A percentile compares a stretch with the other conserved stretches of the same genome.
Evolutionary conservation across 2,113 vertebrate genomes (phyloP).

Genomic region (Lepisosteus osseus): DNA sequence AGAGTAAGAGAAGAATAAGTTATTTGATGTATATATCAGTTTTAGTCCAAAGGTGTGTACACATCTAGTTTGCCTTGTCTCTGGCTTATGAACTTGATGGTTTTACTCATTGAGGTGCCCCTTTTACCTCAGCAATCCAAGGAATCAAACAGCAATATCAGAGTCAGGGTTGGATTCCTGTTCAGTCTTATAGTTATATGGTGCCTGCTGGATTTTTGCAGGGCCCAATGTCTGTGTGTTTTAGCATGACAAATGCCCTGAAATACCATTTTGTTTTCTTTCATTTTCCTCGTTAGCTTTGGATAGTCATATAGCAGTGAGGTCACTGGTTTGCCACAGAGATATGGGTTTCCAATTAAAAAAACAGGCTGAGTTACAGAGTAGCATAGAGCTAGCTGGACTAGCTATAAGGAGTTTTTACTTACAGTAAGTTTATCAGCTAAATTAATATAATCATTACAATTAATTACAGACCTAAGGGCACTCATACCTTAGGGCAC

Average conservation of each 20-base stretch:
- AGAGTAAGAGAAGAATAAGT: slow-evolving; percentile 41
- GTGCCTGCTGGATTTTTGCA: background rate
- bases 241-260: background rate
- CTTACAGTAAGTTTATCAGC: background rate
- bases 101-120: background rate
- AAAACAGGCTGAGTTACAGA: background rate
- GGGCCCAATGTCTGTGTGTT: slow-evolving; percentile 2
- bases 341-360: background rate
- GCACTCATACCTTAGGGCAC: background rate
- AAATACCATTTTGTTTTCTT: background rate
- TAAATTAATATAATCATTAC: background rate
- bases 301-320: background rate
- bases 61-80: slow-evolving; percentile 14
- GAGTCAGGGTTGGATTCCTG: background rate
- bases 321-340: background rate
- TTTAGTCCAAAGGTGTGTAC: slow-evolving; percentile 29
- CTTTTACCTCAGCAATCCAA: background rate
- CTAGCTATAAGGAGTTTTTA: slow-evolving; percentile 1
- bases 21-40: slow-evolving; percentile 37
- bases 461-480: too few species aligned
- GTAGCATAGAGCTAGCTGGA: background rate
- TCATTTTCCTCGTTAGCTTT: background rate
- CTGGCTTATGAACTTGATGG: slow-evolving; percentile 24
- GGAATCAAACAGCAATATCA: slow-evolving; percentile 15
- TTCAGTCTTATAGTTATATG: background rate